phyloP scores from a whole-genome alignment of 2,888 invertebrate species.

The Euplexia lucipara region DNA sequence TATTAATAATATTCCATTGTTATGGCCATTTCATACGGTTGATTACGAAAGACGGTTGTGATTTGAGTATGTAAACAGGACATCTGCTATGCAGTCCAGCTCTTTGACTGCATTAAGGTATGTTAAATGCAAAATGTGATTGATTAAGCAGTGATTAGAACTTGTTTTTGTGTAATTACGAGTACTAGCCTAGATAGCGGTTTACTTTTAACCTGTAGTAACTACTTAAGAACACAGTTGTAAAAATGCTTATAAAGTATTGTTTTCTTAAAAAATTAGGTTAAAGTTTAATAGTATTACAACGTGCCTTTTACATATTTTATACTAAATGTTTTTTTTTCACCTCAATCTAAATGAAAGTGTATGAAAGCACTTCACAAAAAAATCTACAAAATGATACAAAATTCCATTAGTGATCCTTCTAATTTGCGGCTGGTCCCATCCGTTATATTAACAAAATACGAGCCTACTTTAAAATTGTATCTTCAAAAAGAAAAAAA shows the following conservation, averaged over 20 bases:
- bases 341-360: background rate
- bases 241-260: constrained; percentile 6
- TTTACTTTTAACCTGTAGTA: constrained; percentile 17
- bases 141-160: constrained; percentile 39
- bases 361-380: background rate
- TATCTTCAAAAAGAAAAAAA: constrained; percentile 4
- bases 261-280: background rate
- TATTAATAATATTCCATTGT: too few relatives aligned
- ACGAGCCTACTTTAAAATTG: constrained; percentile 4
- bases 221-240: background rate
- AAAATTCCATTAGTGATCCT: background rate
- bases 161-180: constrained; percentile 45
- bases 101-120: background rate
- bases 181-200: too few relatives aligned
- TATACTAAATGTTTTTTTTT: background rate
- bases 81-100: background rate
- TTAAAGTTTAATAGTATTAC: background rate
- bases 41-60: background rate
- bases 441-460: constrained; percentile 8
- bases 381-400: background rate
- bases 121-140: constrained; percentile 29
- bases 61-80: background rate
- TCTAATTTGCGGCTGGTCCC: constrained; percentile 11
- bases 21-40: background rate
- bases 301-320: background rate